Conservation (phyloP, 2,113 vertebrate species). For the Pituophis catenifer region DNA sequence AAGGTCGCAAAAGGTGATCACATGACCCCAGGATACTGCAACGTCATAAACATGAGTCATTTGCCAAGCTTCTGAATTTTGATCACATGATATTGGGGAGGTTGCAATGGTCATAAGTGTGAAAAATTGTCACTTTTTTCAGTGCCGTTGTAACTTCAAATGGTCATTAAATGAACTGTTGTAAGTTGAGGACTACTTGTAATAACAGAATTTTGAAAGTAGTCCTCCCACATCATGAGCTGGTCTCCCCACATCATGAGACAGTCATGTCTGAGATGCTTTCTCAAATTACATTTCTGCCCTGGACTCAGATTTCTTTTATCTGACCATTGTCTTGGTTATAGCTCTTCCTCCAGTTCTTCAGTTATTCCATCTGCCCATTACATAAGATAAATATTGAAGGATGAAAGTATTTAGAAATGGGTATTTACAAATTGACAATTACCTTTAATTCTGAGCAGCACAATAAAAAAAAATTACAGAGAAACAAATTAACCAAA, state of each 20-base stretch:
- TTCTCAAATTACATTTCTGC: not conserved
- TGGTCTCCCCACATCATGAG: not conserved
- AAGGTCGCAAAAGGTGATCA: not conserved
- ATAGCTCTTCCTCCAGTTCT: not conserved
- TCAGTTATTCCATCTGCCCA: not conserved
- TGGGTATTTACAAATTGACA: not conserved
- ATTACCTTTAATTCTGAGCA: not conserved
- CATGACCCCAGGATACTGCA: not conserved
- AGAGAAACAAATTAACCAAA: not conserved
- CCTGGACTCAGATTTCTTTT: not conserved
- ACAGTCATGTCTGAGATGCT: not conserved
- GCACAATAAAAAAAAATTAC: not conserved
- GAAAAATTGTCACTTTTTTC: not conserved
- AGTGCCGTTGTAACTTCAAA: not conserved
- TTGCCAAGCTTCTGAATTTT: not conserved
- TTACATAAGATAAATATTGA: not conserved
- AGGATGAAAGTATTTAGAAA: not conserved
- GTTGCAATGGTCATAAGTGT: not conserved
- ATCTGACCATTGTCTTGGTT: not conserved
- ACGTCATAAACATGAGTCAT: not conserved
- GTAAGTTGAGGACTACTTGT: not conserved
- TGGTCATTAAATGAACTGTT: not conserved
- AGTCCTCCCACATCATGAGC: not conserved
- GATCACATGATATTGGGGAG: not conserved
- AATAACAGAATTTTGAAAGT: not conserved